Evolutionary conservation across 64 coral and sea anemone genomes (phyloP).

Genomic region (Montipora sp.): DNA sequence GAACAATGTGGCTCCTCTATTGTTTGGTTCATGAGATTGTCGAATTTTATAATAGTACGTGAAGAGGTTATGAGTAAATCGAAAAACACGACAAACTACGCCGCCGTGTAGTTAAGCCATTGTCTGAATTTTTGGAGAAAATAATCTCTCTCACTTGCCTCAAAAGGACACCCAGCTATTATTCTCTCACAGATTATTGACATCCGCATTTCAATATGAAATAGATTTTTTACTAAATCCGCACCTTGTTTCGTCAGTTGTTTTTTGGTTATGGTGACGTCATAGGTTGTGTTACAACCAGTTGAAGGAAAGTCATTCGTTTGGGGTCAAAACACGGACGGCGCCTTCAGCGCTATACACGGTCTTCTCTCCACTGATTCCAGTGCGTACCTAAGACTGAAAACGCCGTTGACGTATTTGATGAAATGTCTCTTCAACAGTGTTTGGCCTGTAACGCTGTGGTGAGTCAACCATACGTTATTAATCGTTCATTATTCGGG

Average conservation of each 20-base stretch:
- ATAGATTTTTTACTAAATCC: conserved; percentile 17
- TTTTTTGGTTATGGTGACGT: conserved; percentile 32
- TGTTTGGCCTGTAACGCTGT: conserved; percentile 43
- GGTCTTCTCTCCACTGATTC: not conserved
- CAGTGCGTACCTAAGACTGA: not conserved
- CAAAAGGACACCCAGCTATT: not conserved
- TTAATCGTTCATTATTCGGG: conserved; percentile 32
- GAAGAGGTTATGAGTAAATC: not conserved
- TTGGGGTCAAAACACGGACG: conserved; percentile 34
- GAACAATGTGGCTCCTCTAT: not conserved
- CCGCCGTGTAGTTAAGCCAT: not conserved
- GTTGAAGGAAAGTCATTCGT: conserved; percentile 6
- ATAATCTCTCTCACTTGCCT: not conserved
- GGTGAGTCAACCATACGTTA: conserved; percentile 25
- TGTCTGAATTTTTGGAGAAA: not conserved
- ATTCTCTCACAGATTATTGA: not conserved
- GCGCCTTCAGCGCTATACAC: not conserved
- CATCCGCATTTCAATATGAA: conserved; percentile 15
- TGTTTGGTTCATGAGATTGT: not conserved
- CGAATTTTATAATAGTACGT: not conserved
- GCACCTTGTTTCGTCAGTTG: conserved; percentile 36
- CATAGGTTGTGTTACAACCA: conserved; percentile 45
- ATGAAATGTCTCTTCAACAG: conserved; percentile 23
- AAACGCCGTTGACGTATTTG: not conserved
- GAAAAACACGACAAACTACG: not conserved